phyloP scores from a whole-genome alignment of 1,140 invertebrate genomes.

The Cyphomyrmex costatus region DNA sequence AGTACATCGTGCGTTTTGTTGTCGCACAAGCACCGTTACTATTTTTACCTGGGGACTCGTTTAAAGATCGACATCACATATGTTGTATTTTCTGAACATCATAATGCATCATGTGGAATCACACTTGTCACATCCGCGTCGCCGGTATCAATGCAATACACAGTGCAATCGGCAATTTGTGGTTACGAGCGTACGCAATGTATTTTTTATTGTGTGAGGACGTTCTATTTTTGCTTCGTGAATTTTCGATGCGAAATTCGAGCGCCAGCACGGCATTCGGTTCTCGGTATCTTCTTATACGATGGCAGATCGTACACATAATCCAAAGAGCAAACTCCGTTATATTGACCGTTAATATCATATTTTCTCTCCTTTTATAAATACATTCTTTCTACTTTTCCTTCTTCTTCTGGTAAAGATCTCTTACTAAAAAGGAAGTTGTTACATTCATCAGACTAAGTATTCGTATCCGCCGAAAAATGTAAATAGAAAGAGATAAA shows the following conservation, averaged over 20 bases:
- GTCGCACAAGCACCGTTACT: background rate
- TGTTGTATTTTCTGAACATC: background rate
- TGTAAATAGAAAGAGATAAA: background rate
- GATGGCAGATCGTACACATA: no score
- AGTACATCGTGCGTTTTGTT: background rate
- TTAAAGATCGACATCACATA: background rate
- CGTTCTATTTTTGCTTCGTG: background rate
- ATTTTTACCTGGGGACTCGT: slow-evolving; percentile 1
- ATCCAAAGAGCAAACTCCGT: background rate
- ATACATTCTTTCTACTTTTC: background rate
- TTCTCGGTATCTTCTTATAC: background rate
- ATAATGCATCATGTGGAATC: no score
- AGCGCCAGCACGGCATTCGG: no score
- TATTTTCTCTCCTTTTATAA: background rate
- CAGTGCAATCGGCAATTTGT: background rate
- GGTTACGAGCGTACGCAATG: background rate
- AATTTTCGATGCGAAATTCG: background rate
- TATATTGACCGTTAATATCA: background rate
- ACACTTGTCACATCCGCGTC: background rate
- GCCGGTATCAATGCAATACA: background rate
- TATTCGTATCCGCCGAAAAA: background rate
- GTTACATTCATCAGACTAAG: background rate
- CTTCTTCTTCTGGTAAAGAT: background rate
- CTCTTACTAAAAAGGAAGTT: background rate
- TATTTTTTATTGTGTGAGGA: background rate